phyloP scores from a whole-genome alignment of 2,113 vertebrate genomes.

The Austrofundulus limnaeus region DNA sequence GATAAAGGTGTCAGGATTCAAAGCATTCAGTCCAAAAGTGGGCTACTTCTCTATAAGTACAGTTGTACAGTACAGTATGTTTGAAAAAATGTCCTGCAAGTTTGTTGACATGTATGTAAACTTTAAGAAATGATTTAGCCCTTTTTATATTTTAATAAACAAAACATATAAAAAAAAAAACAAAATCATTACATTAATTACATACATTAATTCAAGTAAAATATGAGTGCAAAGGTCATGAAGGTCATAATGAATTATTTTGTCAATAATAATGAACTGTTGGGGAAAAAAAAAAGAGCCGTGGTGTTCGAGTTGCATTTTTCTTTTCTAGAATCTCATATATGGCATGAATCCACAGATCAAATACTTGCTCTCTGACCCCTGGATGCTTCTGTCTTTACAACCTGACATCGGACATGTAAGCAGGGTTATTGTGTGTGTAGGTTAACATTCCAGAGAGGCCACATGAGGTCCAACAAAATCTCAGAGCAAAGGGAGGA shows the following conservation, averaged over 20 bases:
- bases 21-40: no score
- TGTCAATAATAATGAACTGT: not conserved
- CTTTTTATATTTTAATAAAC: no score
- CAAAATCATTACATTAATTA: not conserved
- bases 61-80: no score
- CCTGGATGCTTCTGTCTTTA: slow-evolving; percentile 31
- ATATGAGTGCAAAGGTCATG: no score
- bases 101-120: no score
- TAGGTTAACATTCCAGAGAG: slow-evolving; percentile 61
- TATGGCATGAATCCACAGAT: slow-evolving; percentile 14
- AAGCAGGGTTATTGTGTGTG: slow-evolving; percentile 28
- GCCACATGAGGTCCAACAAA: slow-evolving; percentile 46
- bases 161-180: not conserved
- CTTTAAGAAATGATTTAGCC: no score
- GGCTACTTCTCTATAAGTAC: no score
- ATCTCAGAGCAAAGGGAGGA: slow-evolving; percentile 58
- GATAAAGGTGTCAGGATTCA: no score
- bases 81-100: no score
- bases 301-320: not conserved
- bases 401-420: slow-evolving; percentile 40
- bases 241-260: not conserved
- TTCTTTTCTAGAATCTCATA: slow-evolving; percentile 11
- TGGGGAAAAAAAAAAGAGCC: not conserved
- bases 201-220: not conserved
- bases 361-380: slow-evolving; percentile 31